Evolutionary conservation across 2,113 vertebrate species (phyloP).

Genomic region (Mionectes macconnelli): DNA sequence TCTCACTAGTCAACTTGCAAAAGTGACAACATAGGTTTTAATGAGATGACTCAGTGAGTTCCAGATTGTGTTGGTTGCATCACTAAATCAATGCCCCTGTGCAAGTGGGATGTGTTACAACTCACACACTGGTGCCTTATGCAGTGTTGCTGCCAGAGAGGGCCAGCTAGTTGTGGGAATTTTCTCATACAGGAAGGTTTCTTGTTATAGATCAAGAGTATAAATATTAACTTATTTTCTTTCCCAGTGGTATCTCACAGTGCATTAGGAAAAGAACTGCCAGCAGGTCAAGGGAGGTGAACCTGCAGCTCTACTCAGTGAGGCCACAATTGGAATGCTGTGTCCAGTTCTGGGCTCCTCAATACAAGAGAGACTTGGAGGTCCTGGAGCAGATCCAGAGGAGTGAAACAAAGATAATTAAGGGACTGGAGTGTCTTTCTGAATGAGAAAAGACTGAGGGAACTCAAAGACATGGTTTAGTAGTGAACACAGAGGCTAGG

Average conservation of each 20-base stretch:
- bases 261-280: background rate
- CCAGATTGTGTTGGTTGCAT: background rate
- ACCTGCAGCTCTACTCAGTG: too few relatives aligned
- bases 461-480: background rate
- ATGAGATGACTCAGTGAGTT: background rate
- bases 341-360: background rate
- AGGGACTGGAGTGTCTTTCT: background rate
- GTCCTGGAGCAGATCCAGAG: background rate
- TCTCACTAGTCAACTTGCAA: background rate
- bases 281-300: background rate
- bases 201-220: background rate
- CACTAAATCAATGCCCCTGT: background rate
- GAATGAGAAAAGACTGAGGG: background rate
- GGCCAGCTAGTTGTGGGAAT: background rate
- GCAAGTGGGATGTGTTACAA: background rate
- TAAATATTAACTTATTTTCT: background rate
- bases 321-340: background rate
- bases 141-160: background rate
- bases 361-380: rapidly evolving
- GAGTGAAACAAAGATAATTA: background rate
- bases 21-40: background rate
- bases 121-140: background rate
- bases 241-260: background rate
- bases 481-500: too few relatives aligned
- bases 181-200: background rate